Percentiles rank a stretch among this genome's conserved stretches.
Conservation (phyloP, 2,888 invertebrate species). For the Dendrolimus houi region DNA sequence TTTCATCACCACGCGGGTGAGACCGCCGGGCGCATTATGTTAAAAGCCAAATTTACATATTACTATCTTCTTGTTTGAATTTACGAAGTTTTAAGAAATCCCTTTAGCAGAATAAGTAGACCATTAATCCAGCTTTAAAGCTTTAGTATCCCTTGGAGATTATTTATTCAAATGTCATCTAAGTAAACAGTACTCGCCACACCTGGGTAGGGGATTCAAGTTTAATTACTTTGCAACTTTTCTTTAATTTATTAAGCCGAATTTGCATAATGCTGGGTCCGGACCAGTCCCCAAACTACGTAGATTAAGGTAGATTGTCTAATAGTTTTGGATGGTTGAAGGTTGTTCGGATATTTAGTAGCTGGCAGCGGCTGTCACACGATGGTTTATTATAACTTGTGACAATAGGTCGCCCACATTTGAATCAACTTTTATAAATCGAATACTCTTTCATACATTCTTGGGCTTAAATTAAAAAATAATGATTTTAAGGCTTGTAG, state of each 20-base stretch:
- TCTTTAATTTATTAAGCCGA: conserved; percentile 38
- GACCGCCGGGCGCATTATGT: too few relatives aligned
- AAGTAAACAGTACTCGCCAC: background rate
- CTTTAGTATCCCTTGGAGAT: background rate
- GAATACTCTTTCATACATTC: too few relatives aligned
- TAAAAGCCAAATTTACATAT: too few relatives aligned
- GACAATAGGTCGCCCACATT: background rate
- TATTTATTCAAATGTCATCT: background rate
- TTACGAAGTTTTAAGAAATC: too few relatives aligned
- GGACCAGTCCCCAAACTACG: conserved; percentile 7
- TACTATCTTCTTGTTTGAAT: too few relatives aligned
- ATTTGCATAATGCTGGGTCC: conserved; percentile 40
- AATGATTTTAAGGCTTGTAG: too few relatives aligned
- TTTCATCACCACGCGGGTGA: too few relatives aligned
- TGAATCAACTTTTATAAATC: background rate
- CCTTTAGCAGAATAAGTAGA: too few relatives aligned
- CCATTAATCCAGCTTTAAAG: background rate
- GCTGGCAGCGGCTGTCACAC: background rate
- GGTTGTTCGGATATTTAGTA: background rate
- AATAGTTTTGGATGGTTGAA: conserved; percentile 1
- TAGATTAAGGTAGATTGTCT: conserved; percentile 3
- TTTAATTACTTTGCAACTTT: conserved; percentile 43
- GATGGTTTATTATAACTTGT: background rate
- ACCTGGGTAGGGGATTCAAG: conserved; percentile 16
- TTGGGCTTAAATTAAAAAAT: too few relatives aligned